Evolutionary conservation across 2,113 vertebrate species (phyloP).

Genomic region (Cavia porcellus): DNA sequence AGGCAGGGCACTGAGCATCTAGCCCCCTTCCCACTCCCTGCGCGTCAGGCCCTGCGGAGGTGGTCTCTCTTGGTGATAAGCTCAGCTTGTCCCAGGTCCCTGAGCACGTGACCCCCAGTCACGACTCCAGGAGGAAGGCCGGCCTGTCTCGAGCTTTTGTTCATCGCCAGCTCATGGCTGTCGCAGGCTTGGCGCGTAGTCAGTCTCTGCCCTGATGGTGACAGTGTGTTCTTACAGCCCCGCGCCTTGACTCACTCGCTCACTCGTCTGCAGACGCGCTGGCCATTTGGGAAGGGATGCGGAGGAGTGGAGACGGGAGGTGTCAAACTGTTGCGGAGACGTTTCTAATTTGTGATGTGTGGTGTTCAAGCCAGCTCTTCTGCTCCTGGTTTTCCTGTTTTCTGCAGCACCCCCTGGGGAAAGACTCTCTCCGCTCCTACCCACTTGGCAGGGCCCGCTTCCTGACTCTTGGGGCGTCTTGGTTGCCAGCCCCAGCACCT

Average conservation of each 20-base stretch:
- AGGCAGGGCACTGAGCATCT: fast-evolving
- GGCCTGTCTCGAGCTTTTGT: background rate
- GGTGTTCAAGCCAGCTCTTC: slow-evolving; percentile 69
- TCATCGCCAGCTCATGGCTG: background rate
- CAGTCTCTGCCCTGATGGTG: slow-evolving; percentile 57
- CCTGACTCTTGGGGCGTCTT: background rate
- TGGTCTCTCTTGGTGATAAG: background rate
- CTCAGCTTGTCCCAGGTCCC: background rate
- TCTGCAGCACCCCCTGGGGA: slow-evolving; percentile 67
- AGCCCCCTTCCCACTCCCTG: fast-evolving
- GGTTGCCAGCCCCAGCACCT: background rate
- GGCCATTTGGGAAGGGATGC: slow-evolving; percentile 81
- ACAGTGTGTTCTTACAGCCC: slow-evolving; percentile 71
- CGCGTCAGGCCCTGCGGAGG: background rate
- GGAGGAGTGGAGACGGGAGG: slow-evolving; percentile 77
- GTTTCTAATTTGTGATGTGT: slow-evolving; percentile 75
- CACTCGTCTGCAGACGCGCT: slow-evolving; percentile 70
- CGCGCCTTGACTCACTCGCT: slow-evolving; percentile 69
- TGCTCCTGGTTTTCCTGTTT: slow-evolving; percentile 73
- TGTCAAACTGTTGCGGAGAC: slow-evolving; percentile 73
- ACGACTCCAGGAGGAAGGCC: background rate
- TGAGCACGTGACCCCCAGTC: background rate
- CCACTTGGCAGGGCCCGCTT: slow-evolving; percentile 68
- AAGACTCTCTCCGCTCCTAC: slow-evolving; percentile 60
- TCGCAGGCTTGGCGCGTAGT: slow-evolving; percentile 58